Percentiles rank a stretch among this genome's conserved stretches.
Conservation (phyloP, 1,140 invertebrate genomes). For the Drosophila sucinea region DNA sequence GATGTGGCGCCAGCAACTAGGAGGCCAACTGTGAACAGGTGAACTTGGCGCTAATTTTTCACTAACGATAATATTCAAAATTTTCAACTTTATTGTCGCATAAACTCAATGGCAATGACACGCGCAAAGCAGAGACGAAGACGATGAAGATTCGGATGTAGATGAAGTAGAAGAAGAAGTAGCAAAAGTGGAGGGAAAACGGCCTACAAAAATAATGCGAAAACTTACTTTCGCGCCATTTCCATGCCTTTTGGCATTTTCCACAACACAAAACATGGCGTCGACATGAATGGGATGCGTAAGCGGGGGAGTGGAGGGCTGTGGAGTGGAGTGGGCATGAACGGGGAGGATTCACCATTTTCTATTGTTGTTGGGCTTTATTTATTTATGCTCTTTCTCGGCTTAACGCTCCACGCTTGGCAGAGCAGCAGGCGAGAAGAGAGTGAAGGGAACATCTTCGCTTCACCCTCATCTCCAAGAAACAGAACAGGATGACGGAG, state of each 20-base stretch:
- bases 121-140: neutral
- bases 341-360: constrained; percentile 71
- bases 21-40: neutral
- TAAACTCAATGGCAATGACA: constrained; percentile 69
- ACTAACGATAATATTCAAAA: constrained; percentile 81
- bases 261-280: constrained; percentile 31
- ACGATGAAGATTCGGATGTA: constrained; percentile 9
- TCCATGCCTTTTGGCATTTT: constrained; percentile 67
- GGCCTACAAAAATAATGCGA: constrained; percentile 39
- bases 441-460: neutral
- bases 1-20: neutral
- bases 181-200: neutral
- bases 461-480: neutral
- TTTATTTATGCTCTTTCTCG: constrained; percentile 80
- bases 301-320: neutral
- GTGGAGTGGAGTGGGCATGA: constrained; percentile 9
- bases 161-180: constrained; percentile 6
- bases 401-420: constrained; percentile 77
- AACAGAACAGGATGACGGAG: constrained; percentile 25
- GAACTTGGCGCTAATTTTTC: constrained; percentile 75
- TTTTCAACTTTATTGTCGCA: constrained; percentile 78
- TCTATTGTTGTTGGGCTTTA: constrained; percentile 68
- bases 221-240: constrained; percentile 78
- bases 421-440: constrained; percentile 45
- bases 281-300: constrained; percentile 13